Base-by-base conservation (phyloP, 2,113 vertebrate genomes). In the Geococcyx californianus region DNA sequence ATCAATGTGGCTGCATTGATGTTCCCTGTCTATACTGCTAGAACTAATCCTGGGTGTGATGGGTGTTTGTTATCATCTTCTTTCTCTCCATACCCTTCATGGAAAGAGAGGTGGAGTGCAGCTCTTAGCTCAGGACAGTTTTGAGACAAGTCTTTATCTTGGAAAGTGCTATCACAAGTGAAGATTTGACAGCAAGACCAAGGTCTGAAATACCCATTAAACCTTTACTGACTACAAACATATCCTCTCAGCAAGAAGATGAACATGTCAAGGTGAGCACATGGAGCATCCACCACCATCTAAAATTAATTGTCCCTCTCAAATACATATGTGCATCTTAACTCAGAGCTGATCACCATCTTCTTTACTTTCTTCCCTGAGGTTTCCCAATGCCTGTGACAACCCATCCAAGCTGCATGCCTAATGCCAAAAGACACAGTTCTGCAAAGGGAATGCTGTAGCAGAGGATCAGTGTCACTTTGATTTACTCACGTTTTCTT, bases 391-490 rank as follows among this genome's bases (percentile, higher is more conserved):
- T 59, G 42, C 17, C 52, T 78, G 14, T 69, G 62, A 55, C 45
- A 91, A n/a, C 29, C 47, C 42, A 36, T 52, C 42, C 40, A 62
- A 55, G 21, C 19, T 36, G 42, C 72, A 45, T 2, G 2, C 58
- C 33, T 87, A 47, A 38, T 55, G 45, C 24, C 45, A 28, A 84
- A 38, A 40, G 56, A 45, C 45, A 54, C 12, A 0, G 1, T 5
- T 66, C 75, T 69, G 28, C 33, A 60, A 24, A 63, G 36, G 40
- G n/a, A 84, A 23, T 1, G 4, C 16, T 0, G 0, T 63, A 40
- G 33, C 73, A 69, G 40, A 54, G 62, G 6, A 62, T 17, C 7
- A 6, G 1, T 40, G 60, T 62, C 90, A 72, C 42, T 75, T 19
- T 47, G n/a, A 45, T 87, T 92, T 83, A 58, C 54, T 33, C 67